Evolutionary conservation across 2,113 vertebrate species (phyloP), one percentile per base, ranked within the genome.

Genomic region (Nanorana parkeri): DNA sequence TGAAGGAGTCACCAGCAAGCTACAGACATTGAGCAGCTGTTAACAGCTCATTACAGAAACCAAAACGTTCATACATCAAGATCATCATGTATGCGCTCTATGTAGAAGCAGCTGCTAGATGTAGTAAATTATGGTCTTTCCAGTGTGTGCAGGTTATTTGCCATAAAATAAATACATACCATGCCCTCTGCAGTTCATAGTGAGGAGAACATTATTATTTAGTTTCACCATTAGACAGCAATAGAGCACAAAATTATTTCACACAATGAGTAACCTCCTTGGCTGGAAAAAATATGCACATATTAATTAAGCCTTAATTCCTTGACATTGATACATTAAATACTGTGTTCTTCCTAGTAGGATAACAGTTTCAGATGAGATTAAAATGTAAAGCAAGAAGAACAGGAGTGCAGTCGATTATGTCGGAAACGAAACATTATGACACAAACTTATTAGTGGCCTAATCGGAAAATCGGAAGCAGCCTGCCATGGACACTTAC

Each of bases 391-490:
- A 66, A 47, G 71, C 64, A 66, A 51, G 54, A 64, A 54, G 61
- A 36, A 68, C 32, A 71, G 16, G 29, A 41, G 21, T 17, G 21
- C 41, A 72, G 80, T 47, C 19, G n/a, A 83, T 83, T 60, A 76
- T 60, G 54, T 60, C 29, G 32, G 54, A 32, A 55, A 36, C 47
- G 56, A 67, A 83, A 76, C 80, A 47, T 75, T 83, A 75, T 81
- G 72, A 76, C 64, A 69, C 54, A 58, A 74, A 83, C 80, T 58
- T 82, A 82, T 83, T 83, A 76, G 61, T 74, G 47, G 63, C 72
- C 63, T 83, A 83, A 83, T 76, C 11, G 60, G 60, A 83, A 76
- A 83, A 83, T 76, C 11, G 60, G 60, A 83, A 76, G 52, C 63
- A 83, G 51, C 72, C 24, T 76, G 54, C 61, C 71, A 58, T 47